These are phyloP conservation scores for Aphaenogaster ashmeadi DNA, from an alignment of 1,140 invertebrate species.

Conservation along the genomic window DNA sequence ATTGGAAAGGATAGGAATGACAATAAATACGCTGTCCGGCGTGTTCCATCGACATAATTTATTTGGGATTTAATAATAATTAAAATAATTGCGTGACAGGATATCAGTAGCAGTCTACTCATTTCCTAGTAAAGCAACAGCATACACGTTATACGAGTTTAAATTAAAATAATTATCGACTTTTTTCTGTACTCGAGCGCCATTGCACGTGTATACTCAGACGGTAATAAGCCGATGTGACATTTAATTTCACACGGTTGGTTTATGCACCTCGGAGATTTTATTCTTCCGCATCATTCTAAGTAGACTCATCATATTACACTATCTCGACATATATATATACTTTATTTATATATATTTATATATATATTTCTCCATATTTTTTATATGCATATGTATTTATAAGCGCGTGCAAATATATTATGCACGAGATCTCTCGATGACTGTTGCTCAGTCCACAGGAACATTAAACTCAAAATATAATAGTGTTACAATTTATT, in stretches of 20 bases:
- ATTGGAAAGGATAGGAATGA: slow-evolving; percentile 23
- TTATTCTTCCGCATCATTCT: slow-evolving; percentile 28
- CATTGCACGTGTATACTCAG: slow-evolving; percentile 69
- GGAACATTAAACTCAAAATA: slow-evolving; percentile 84
- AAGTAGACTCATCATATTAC: slow-evolving; percentile 68
- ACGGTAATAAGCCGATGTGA: slow-evolving; percentile 50
- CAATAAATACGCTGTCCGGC: slow-evolving; percentile 27
- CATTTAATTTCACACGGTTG: slow-evolving; percentile 36
- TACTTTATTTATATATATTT: slow-evolving; percentile 53
- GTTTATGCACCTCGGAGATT: slow-evolving; percentile 19
- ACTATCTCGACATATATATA: slow-evolving; percentile 45
- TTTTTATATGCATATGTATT: slow-evolving; percentile 49
- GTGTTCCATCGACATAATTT: slow-evolving; percentile 78
- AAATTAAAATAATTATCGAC: slow-evolving; percentile 78
- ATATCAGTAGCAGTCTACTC: slow-evolving; percentile 82
- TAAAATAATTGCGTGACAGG: slow-evolving; percentile 79
- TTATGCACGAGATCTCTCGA: slow-evolving; percentile 85
- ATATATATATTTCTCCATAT: slow-evolving; percentile 42
- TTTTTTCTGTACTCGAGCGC: slow-evolving; percentile 61
- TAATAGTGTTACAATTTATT: slow-evolving; percentile 74
- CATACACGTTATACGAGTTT: slow-evolving; percentile 79
- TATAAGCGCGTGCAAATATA: slow-evolving; percentile 71
- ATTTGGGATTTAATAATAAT: slow-evolving; percentile 80
- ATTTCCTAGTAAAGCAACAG: slow-evolving; percentile 81
- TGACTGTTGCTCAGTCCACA: slow-evolving; percentile 81